Conservation (phyloP, 1,140 invertebrate genomes). For the Goniozus legneri region DNA sequence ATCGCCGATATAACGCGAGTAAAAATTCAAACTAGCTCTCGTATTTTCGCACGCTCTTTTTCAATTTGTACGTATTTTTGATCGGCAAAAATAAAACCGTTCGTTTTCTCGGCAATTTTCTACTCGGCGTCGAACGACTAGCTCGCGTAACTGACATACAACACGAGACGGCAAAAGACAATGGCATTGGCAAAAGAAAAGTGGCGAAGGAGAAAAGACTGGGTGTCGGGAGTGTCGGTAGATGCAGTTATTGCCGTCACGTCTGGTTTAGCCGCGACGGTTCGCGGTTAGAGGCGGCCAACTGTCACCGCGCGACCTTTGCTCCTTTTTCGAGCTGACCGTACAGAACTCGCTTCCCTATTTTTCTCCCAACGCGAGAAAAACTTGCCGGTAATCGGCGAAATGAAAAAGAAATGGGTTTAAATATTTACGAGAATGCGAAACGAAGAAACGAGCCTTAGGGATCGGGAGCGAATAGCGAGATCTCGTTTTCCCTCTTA, state of each 20-base stretch:
- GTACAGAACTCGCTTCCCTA: slow-evolving; percentile 23
- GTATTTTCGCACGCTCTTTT: too few relatives aligned
- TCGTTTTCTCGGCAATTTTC: too few relatives aligned
- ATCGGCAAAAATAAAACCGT: too few relatives aligned
- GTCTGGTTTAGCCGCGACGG: slow-evolving; percentile 23
- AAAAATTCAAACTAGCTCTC: too few relatives aligned
- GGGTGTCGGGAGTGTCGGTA: slow-evolving; percentile 6
- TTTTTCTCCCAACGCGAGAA: background rate
- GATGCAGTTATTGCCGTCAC: slow-evolving; percentile 37
- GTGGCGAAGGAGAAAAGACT: slow-evolving; percentile 2
- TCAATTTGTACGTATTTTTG: too few relatives aligned
- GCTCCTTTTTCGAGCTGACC: slow-evolving; percentile 30
- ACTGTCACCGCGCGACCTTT: slow-evolving; percentile 17
- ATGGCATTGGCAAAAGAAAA: slow-evolving; percentile 3
- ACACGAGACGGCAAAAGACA: too few relatives aligned
- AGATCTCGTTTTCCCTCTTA: background rate
- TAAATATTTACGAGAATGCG: background rate
- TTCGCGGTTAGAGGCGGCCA: slow-evolving; percentile 15
- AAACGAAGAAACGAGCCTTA: background rate
- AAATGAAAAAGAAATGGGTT: background rate
- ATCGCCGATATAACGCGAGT: too few relatives aligned
- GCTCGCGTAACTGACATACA: too few relatives aligned
- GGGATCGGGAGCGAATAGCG: background rate
- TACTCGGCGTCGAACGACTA: too few relatives aligned
- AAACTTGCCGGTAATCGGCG: background rate